A percentile compares a stretch with the other conserved stretches of the same genome.
These are phyloP conservation scores for Thalassarche chlororhynchos DNA, from an alignment of 2,113 vertebrate species.

Conservation along the genomic window DNA sequence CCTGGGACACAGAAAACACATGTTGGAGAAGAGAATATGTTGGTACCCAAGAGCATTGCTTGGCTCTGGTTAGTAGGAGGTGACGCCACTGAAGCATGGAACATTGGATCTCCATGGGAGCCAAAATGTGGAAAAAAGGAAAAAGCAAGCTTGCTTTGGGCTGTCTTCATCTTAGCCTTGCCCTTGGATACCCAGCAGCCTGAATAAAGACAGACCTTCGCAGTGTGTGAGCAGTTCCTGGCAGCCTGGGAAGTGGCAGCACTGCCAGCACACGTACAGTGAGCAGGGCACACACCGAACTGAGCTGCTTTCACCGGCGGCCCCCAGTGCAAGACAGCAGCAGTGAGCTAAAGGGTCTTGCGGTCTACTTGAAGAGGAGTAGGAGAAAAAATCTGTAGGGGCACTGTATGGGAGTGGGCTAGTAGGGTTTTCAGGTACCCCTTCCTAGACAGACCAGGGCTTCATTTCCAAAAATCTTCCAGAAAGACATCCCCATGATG, in stretches of 20 bases:
- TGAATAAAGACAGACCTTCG: slow-evolving; percentile 1
- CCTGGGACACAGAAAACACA: slow-evolving; percentile 3
- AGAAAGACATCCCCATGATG: neutral
- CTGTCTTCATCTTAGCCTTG: slow-evolving; percentile 13
- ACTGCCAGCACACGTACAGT: neutral
- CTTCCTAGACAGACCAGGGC: neutral
- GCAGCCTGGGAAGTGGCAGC: neutral
- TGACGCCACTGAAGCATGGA: slow-evolving; percentile 13
- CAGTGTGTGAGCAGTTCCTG: neutral
- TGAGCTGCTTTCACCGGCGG: neutral
- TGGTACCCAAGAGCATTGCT: neutral
- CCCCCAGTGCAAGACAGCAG: neutral
- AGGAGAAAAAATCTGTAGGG: neutral
- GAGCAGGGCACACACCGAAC: neutral
- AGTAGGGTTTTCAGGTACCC: neutral
- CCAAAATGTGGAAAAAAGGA: slow-evolving; percentile 19
- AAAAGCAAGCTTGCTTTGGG: slow-evolving; percentile 5
- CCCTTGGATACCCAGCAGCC: neutral
- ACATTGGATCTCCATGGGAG: neutral
- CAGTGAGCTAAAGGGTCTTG: neutral
- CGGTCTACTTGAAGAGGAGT: neutral
- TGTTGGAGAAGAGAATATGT: neutral
- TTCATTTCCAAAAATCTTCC: neutral
- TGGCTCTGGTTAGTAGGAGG: neutral
- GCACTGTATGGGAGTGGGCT: neutral